These are phyloP conservation scores for Lithobates sylvaticus DNA, from an alignment of 2,797 vertebrate genomes.

Conservation along the genomic window DNA sequence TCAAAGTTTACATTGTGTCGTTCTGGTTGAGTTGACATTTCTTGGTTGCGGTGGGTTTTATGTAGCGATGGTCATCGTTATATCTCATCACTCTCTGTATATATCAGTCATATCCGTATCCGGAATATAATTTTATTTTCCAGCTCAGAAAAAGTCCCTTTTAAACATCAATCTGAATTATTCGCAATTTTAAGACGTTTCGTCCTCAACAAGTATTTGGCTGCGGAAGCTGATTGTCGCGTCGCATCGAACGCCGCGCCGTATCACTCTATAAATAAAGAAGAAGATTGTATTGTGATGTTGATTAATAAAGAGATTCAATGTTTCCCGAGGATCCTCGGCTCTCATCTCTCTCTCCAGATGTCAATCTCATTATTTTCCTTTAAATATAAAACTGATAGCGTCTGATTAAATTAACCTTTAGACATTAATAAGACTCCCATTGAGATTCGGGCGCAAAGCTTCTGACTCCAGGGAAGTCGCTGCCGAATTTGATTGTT, in stretches of 20 bases:
- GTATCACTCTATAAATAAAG: background rate
- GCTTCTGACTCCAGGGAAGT: constrained; percentile 12
- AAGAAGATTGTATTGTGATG: background rate
- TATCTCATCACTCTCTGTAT: no score
- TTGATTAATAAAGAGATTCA: background rate
- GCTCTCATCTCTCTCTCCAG: background rate
- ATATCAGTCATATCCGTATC: no score
- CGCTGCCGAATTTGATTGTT: constrained; percentile 34
- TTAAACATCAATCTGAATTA: no score
- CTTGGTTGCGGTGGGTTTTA: no score
- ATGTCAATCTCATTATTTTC: constrained; percentile 39
- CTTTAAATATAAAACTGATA: constrained; percentile 35
- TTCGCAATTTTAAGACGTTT: no score
- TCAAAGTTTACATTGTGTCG: no score
- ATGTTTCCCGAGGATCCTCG: background rate
- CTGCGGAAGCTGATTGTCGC: background rate
- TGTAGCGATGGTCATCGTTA: no score
- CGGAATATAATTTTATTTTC: no score
- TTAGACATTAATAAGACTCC: constrained; percentile 45
- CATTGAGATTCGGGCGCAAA: background rate
- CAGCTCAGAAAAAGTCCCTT: no score
- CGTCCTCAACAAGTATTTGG: no score
- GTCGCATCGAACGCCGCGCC: background rate
- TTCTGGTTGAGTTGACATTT: no score
- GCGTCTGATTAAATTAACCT: constrained; percentile 55